phyloP scores from a whole-genome alignment of 2,888 invertebrate species.

The Polylopha cassiicola region DNA sequence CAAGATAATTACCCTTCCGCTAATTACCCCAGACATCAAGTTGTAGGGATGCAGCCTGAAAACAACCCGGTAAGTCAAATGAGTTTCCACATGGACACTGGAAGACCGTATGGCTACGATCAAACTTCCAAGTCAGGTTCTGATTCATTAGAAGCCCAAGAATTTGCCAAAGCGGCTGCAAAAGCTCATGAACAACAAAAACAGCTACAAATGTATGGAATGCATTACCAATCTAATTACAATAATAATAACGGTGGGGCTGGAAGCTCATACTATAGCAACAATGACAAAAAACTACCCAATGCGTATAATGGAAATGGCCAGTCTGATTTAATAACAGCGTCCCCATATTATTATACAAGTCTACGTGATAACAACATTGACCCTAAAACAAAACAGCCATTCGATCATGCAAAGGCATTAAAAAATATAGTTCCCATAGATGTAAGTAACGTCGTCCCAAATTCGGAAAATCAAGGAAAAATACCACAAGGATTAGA shows the following conservation, averaged over 20 bases:
- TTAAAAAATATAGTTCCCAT: constrained; percentile 70
- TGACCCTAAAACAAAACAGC: constrained; percentile 53
- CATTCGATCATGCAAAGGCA: constrained; percentile 70
- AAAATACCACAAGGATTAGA: constrained; percentile 39
- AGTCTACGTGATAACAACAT: constrained; percentile 43
- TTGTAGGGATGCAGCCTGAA: constrained; percentile 40
- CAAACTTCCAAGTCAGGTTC: constrained; percentile 53
- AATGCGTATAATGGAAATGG: constrained; percentile 39
- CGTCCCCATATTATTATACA: constrained; percentile 50
- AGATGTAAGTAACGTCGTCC: constrained; percentile 64
- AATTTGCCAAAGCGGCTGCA: constrained; percentile 66
- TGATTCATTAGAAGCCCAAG: constrained; percentile 54
- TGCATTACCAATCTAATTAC: constrained; percentile 35
- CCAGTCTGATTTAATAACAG: constrained; percentile 56
- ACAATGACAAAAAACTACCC: constrained; percentile 45
- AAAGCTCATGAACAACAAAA: constrained; percentile 64
- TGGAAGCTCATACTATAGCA: constrained; percentile 37
- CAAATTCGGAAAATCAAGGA: constrained; percentile 45
- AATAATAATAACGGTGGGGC: constrained; percentile 35
- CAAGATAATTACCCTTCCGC: constrained; percentile 43
- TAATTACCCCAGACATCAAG: constrained; percentile 49
- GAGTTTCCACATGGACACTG: constrained; percentile 61
- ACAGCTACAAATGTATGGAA: constrained; percentile 47
- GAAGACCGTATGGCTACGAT: constrained; percentile 50
- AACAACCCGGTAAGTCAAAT: constrained; percentile 56